These are phyloP conservation scores for Ataeniobius toweri DNA, from an alignment of 2,797 vertebrate species.

Conservation along the genomic window DNA sequence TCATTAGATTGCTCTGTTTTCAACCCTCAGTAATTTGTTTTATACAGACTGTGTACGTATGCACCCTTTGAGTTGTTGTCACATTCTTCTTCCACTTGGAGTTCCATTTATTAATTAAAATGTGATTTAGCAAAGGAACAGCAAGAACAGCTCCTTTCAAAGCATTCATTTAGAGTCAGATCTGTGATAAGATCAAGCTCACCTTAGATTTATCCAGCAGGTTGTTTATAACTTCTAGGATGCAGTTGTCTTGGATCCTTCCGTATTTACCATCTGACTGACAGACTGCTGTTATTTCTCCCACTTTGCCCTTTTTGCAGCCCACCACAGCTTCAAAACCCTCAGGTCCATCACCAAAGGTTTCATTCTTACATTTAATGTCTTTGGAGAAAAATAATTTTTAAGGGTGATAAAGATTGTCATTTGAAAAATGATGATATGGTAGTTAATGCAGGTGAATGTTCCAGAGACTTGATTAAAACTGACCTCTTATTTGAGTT, in stretches of 20 bases:
- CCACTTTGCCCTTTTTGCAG: neutral
- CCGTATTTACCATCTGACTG: neutral
- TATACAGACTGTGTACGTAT: no score
- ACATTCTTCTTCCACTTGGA: no score
- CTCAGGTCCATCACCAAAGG: neutral
- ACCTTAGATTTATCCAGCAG: neutral
- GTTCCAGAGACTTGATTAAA: neutral
- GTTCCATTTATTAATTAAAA: neutral
- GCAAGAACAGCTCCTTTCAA: neutral
- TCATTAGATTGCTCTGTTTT: neutral
- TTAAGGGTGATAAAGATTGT: neutral
- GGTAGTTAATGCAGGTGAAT: neutral
- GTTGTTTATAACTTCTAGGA: neutral
- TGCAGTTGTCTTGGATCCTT: neutral
- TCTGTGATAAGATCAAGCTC: neutral
- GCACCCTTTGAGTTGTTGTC: no score
- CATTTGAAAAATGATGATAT: neutral
- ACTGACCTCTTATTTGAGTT: neutral
- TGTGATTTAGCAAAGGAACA: neutral
- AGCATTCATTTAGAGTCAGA: neutral
- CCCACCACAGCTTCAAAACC: neutral
- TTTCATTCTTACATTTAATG: neutral
- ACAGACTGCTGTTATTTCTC: constrained; percentile 1
- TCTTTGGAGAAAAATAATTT: neutral
- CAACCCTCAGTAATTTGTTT: no score